Evolutionary conservation across 2,113 vertebrate species (phyloP).

Genomic region (zebrafish (Danio rerio)): DNA sequence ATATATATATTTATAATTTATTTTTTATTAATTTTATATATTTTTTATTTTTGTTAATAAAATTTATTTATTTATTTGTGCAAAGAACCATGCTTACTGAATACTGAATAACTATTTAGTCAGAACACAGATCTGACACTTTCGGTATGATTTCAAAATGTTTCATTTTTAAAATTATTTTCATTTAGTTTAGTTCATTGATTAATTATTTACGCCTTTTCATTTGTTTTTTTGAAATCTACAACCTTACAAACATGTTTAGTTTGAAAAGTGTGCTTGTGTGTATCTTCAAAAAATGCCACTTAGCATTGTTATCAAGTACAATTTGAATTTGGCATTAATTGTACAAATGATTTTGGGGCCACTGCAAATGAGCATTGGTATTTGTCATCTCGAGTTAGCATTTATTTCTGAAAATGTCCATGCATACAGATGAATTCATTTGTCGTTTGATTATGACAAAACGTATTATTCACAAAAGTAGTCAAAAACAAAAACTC

Average conservation of each 20-base stretch:
- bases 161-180: background rate
- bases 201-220: background rate
- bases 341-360: background rate
- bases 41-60: too few relatives aligned
- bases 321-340: background rate
- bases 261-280: background rate
- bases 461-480: background rate
- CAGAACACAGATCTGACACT: too few relatives aligned
- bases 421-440: background rate
- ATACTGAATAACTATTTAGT: too few relatives aligned
- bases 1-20: too few relatives aligned
- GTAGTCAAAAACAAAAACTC: background rate
- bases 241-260: background rate
- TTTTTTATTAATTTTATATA: too few relatives aligned
- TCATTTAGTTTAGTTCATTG: background rate
- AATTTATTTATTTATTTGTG: too few relatives aligned
- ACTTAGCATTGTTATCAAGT: background rate
- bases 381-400: background rate
- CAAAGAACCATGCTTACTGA: too few relatives aligned
- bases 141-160: too few relatives aligned
- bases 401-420: background rate
- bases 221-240: background rate
- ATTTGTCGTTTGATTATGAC: background rate
- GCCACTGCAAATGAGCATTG: background rate
- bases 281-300: too few relatives aligned